These are phyloP conservation scores for Aspidiotus destructor DNA, from an alignment of 2,888 invertebrate genomes.

Conservation along the genomic window DNA sequence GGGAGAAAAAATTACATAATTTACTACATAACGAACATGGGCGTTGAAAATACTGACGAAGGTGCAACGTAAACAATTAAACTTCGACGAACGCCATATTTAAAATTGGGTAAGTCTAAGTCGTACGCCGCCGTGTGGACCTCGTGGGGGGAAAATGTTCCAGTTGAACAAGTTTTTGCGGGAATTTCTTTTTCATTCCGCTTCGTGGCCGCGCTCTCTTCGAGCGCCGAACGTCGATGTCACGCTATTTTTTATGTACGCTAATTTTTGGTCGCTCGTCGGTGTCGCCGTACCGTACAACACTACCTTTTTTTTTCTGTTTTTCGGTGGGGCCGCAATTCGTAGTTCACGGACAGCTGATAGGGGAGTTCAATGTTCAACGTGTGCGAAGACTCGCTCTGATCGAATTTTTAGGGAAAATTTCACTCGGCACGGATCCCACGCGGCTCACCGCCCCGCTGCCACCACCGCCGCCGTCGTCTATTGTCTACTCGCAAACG, in stretches of 20 bases:
- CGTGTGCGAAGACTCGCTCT: too few relatives aligned
- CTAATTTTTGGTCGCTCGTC: too few relatives aligned
- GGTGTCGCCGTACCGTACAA: too few relatives aligned
- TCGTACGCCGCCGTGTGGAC: constrained; percentile 1
- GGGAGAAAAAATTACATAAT: constrained; percentile 20
- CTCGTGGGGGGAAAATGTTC: constrained; percentile 31
- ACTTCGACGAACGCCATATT: constrained; percentile 29
- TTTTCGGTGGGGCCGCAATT: neutral
- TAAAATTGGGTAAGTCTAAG: constrained; percentile 31
- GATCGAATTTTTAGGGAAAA: too few relatives aligned
- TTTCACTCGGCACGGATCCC: too few relatives aligned
- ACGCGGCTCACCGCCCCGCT: too few relatives aligned
- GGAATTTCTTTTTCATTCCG: constrained; percentile 20
- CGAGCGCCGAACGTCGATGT: too few relatives aligned
- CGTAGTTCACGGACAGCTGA: neutral
- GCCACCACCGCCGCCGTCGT: too few relatives aligned
- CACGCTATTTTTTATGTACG: too few relatives aligned
- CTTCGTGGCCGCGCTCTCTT: too few relatives aligned
- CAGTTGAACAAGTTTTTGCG: constrained; percentile 34
- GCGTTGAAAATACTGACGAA: constrained; percentile 14
- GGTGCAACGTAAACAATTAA: constrained; percentile 34
- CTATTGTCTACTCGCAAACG: too few relatives aligned
- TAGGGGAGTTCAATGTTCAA: neutral
- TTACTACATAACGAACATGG: constrained; percentile 31
- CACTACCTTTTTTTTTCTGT: neutral